Evolutionary conservation across 2,888 invertebrate species (phyloP).

Genomic region (Cataglyphis albicans): DNA sequence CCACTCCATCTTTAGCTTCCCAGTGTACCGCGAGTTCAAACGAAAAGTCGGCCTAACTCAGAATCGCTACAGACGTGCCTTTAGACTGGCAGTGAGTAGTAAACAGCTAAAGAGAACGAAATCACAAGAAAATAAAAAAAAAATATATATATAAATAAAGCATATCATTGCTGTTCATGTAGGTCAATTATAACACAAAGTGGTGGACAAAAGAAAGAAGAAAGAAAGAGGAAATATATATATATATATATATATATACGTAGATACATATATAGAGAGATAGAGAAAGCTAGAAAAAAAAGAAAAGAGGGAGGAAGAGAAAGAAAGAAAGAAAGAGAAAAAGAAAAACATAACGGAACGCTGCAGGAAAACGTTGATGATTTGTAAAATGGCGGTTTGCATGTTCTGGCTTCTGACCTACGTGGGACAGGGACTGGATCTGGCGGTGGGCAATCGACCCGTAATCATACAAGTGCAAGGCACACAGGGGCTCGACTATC

Average conservation of each 20-base stretch:
- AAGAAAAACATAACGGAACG: conserved; percentile 41
- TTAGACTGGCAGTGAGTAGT: conserved; percentile 63
- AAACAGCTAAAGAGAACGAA: conserved; percentile 26
- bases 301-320: conserved; percentile 11
- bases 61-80: conserved; percentile 68
- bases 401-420: conserved; percentile 84
- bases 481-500: conserved; percentile 72
- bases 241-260: conserved; percentile 5
- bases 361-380: conserved; percentile 1
- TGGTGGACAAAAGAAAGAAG: conserved; percentile 25
- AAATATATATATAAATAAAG: conserved; percentile 1
- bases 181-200: conserved; percentile 59
- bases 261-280: conserved; percentile 39
- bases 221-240: conserved; percentile 36
- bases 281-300: conserved; percentile 42
- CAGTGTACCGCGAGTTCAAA: conserved; percentile 53
- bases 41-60: conserved; percentile 71
- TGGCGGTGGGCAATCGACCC: conserved; percentile 81
- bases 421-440: conserved; percentile 82
- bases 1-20: conserved; percentile 45
- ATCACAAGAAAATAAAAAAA: neutral
- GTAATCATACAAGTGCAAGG: conserved; percentile 72
- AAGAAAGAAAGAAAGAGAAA: conserved; percentile 2
- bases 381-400: conserved; percentile 81
- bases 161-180: conserved; percentile 50